phyloP scores from a whole-genome alignment of 2,888 invertebrate genomes.

The Melolontha melolontha region DNA sequence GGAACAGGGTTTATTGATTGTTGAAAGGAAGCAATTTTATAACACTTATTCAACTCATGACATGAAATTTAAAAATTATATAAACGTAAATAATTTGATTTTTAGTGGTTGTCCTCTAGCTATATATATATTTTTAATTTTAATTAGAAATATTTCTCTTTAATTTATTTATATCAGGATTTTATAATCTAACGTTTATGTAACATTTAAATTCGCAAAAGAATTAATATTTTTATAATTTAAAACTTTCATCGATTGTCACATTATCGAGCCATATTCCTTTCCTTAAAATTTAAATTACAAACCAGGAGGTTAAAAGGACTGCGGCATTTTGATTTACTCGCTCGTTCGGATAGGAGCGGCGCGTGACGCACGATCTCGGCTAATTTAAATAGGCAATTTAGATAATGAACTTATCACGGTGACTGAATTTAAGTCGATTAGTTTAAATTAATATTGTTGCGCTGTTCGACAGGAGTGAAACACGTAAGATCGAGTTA shows the following conservation, averaged over 20 bases:
- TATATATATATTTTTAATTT: too few relatives aligned
- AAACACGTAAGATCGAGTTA: constrained; percentile 27
- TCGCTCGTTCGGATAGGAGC: neutral
- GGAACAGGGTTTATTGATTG: too few relatives aligned
- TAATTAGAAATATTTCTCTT: too few relatives aligned
- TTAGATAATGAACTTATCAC: constrained; percentile 39
- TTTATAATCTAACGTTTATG: too few relatives aligned
- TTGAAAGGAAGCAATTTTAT: too few relatives aligned
- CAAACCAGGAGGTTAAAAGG: neutral
- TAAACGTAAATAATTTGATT: too few relatives aligned
- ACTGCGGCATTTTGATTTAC: constrained; percentile 5
- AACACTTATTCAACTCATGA: too few relatives aligned
- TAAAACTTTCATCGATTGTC: neutral
- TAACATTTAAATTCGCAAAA: too few relatives aligned
- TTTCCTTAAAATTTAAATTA: constrained; percentile 31
- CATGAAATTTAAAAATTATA: too few relatives aligned
- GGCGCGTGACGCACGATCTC: constrained; percentile 9
- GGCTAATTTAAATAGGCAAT: constrained; percentile 35
- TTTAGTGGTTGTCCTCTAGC: too few relatives aligned
- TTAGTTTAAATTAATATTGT: constrained; percentile 32
- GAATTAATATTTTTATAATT: too few relatives aligned
- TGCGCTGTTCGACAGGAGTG: constrained; percentile 15
- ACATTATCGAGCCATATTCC: constrained; percentile 10
- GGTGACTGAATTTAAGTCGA: constrained; percentile 38
- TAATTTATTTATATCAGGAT: too few relatives aligned